Evolutionary conservation across 2,888 invertebrate genomes (phyloP), one percentile per base, ranked within the genome.

Genomic region (Conchocele bisecta): DNA sequence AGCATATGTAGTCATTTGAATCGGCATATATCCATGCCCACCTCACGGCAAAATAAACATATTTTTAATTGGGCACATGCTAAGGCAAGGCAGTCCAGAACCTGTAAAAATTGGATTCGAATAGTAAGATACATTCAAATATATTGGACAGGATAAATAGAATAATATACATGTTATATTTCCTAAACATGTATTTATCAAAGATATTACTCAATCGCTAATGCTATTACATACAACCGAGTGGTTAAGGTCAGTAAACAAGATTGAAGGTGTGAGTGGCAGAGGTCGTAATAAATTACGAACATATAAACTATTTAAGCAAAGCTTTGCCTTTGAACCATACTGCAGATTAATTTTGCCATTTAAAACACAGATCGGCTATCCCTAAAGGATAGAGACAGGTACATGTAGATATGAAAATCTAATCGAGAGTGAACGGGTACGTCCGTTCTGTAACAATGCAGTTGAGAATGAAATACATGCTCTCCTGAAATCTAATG

Each of bases 381-480:
- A 42, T 57, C 11, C 29, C 57, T 5, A 57, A 57, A 31, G 41
- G 26, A 39, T 57, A 15, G 29, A 35, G 11, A 9, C 46, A 15
- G n/a, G 46, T 24, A 58, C 57, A n/a, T 42, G 57, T 17, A 24
- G 57, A 7, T 57, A 57, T 28, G 57, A 57, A 20, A 28, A 17
- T 17, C 4, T 58, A 15, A n/a, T 35, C 17, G 46, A 24, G 6
- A 35, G 46, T 13, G 31, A 58, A 29, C 6, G 58, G 4, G 3
- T 44, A 11, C 33, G 58, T 46, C 44, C 13, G 28, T 29, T 33
- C 28, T 65, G 57, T 48, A 17, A 41, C 20, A 29, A 20, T 13
- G n/a, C n/a, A n/a, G 37, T 59, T 50, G 66, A 66, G 31, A 31
- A 58, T n/a, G 66, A 66, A 29, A 13, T 33, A 5, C 66, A 66